Conservation (phyloP, 2,888 invertebrate genomes). For the Synergus japonicus region DNA sequence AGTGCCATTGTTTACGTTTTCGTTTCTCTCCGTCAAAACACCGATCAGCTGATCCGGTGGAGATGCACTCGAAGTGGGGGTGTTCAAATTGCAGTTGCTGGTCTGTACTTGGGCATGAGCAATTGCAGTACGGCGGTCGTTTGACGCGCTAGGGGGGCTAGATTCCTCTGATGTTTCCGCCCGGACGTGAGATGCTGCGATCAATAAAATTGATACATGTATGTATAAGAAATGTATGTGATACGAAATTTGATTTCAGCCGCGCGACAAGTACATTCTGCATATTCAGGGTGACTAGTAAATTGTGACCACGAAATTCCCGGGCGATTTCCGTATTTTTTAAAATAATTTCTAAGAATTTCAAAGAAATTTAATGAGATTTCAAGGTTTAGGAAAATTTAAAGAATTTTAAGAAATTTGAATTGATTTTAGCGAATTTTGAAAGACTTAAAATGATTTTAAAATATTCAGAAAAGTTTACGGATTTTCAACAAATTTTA, state of each 20-base stretch:
- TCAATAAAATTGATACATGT: background rate
- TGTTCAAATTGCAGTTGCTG: slow-evolving; percentile 1
- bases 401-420: no score
- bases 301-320: no score
- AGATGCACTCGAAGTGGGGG: slow-evolving; percentile 42
- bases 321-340: no score
- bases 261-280: background rate
- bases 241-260: background rate
- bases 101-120: slow-evolving; percentile 42
- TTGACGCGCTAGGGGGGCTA: background rate
- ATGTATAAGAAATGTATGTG: no score
- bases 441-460: no score
- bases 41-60: slow-evolving; percentile 61
- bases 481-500: no score
- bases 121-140: background rate
- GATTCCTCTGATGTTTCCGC: slow-evolving; percentile 1
- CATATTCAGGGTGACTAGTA: background rate
- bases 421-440: no score
- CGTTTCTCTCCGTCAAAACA: slow-evolving; percentile 63
- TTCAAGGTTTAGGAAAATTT: no score
- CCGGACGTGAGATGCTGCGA: slow-evolving; percentile 5
- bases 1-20: slow-evolving; percentile 46
- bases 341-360: no score
- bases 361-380: no score
- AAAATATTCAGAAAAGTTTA: no score